Conservation (phyloP, 1,140 invertebrate species). For the Caerostris darwini region DNA sequence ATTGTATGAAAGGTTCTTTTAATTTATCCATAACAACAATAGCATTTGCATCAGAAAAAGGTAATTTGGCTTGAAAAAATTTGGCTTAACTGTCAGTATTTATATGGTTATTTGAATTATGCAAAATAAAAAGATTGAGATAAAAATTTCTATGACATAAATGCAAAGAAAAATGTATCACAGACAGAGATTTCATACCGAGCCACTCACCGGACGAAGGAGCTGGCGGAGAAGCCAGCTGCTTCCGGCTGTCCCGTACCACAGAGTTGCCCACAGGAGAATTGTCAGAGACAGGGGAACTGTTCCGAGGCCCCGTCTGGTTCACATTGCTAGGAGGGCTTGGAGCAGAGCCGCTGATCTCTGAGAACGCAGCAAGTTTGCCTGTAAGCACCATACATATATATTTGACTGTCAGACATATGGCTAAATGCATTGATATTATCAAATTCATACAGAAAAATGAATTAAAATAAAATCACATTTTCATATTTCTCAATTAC, state of each 20-base stretch:
- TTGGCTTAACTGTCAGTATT: no score
- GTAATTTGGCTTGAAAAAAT: no score
- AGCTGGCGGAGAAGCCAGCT: slow-evolving; percentile 71
- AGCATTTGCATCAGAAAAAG: no score
- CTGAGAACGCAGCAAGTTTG: slow-evolving; percentile 72
- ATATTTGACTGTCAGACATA: neutral
- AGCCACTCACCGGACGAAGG: slow-evolving; percentile 62
- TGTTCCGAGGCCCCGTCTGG: slow-evolving; percentile 69
- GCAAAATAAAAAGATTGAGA: no score
- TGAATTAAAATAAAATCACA: neutral
- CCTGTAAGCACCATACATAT: neutral
- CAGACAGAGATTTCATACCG: neutral
- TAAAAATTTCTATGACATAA: neutral
- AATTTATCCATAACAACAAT: no score
- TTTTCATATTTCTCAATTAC: neutral
- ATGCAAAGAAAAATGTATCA: neutral
- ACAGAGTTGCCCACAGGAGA: slow-evolving; percentile 44
- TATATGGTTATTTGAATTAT: no score
- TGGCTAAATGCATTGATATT: neutral
- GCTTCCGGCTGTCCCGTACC: slow-evolving; percentile 73
- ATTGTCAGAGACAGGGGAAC: slow-evolving; percentile 63
- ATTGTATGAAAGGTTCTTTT: no score
- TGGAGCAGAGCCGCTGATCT: slow-evolving; percentile 68
- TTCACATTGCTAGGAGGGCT: slow-evolving; percentile 73
- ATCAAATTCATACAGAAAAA: neutral